Base-by-base conservation (phyloP, 1,140 invertebrate genomes). In the Meloidogyne hapla region DNA sequence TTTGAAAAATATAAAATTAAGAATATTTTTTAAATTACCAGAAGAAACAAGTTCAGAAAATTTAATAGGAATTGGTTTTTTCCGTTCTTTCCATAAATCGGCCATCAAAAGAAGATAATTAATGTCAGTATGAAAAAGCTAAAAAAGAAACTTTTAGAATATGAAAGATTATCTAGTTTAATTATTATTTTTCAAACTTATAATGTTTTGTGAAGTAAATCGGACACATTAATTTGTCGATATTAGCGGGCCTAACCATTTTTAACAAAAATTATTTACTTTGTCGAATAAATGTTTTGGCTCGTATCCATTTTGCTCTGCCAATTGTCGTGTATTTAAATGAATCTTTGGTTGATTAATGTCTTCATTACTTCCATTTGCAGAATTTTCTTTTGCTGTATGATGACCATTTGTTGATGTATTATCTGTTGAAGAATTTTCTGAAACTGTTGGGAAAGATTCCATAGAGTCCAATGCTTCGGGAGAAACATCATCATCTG, bases 401-500 rank as follows among this genome's bases (percentile, higher is more conserved):
- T 75, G 13, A 75, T n/a, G 23, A 56, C 48, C 69, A 62, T 66
- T 74, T 28, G 64, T 56, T 80, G 62, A 9, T 15, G 33, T 18
- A n/a, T 80, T 69, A 40, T 80, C 23, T 15, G 48, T 2, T 13
- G 28, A 28, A 21, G 38, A 69, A 21, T 56, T 23, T 38, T 45
- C 42, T 26, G 71, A 74, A 91, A 73, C 94, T 1, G 48, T 56
- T 56, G 48, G 48, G 8, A 56, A 56, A n/a, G 48, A 56, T n/a
- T 48, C 45, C 13, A 48, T 48, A 68, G 94, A 94, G 89, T 98
- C 95, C 76, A 92, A 93, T 21, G 93, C 92, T 87, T 99, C 96
- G 1, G 96, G 96, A 23, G 95, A 97, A 0, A 99, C 96, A 89
- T 98, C 96, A 88, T 99, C 93, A 89, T 99, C 95, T 0, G 93